Base-by-base conservation (phyloP, 1,140 invertebrate species). In the Cydia fagiglandana region DNA sequence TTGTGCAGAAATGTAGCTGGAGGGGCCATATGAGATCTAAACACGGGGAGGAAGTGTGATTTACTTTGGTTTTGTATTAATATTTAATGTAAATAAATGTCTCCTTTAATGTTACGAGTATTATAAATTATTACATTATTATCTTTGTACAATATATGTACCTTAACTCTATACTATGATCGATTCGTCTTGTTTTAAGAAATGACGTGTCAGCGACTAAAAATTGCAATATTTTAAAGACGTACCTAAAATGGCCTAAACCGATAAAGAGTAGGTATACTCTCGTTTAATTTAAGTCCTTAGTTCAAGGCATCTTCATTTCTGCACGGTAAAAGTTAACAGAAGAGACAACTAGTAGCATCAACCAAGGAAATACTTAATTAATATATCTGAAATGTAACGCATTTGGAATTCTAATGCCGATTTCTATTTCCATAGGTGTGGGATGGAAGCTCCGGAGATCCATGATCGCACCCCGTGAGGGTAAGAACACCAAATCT, bases 1-100 rank as follows among this genome's bases (percentile, higher is more conserved):
- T 91, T 75, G 73, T 78, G 3, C 77, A 78, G 74, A 80, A 80
- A 45, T 75, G 75, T 64, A 73, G 73, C 45, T 75, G 24, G 68
- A 73, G 20, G 30, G 28, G 66, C 0, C 79, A 80, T 15, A 68
- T 78, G 74, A 20, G 74, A 2, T 73, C 79, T 2, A 76, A 76
- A 30, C 38, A 73, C 76, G 77, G 75, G 0, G n/a, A 24, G 2
- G 76, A 75, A 10, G 12, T 80, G 10, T 70, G 38, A 70, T 4
- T 17, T n/a, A 24, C 56, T 9, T 61, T 24, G 9, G 24, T 61
- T 10, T 61, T 61, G 20, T 61, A 17, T 56, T 56, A 20, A n/a
- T 56, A 47, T 15, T 47, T 47, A 45, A 2, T 45, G 41, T 45
- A 12, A 47, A 47, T 47, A 47, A 47, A 47, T 15, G 45, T 47